These are phyloP conservation scores for Ctenomys sociabilis DNA, from an alignment of 2,113 vertebrate genomes.

Conservation along the genomic window DNA sequence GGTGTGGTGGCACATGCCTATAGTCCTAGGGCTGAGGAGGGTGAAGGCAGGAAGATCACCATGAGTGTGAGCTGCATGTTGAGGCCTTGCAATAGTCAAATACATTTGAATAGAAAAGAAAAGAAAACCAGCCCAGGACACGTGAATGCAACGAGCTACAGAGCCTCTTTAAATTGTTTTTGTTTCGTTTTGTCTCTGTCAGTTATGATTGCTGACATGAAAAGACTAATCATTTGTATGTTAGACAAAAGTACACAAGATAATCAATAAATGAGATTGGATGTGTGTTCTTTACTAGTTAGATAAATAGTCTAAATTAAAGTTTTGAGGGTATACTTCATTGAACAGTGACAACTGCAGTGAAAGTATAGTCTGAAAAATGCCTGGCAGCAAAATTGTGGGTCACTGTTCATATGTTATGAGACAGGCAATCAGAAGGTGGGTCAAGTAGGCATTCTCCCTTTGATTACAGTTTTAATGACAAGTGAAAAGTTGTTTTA, in stretches of 20 bases:
- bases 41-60: no score
- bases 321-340: background rate
- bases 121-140: background rate
- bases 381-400: background rate
- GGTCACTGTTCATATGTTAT: background rate
- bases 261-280: background rate
- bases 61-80: no score
- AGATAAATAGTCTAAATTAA: background rate
- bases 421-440: background rate
- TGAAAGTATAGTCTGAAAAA: background rate
- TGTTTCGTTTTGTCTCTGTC: background rate
- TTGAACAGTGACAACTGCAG: background rate
- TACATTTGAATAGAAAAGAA: no score
- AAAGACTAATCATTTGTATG: background rate
- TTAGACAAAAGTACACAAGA: background rate
- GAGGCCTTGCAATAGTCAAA: no score
- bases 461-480: slow-evolving; percentile 52
- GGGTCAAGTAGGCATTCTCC: background rate
- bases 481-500: slow-evolving; percentile 24
- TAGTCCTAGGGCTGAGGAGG: no score
- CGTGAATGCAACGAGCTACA: background rate
- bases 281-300: background rate
- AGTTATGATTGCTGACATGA: background rate
- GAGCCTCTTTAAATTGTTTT: background rate
- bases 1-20: no score